phyloP scores from a whole-genome alignment of 1,140 invertebrate genomes.

The Dinothrombium tinctorium region DNA sequence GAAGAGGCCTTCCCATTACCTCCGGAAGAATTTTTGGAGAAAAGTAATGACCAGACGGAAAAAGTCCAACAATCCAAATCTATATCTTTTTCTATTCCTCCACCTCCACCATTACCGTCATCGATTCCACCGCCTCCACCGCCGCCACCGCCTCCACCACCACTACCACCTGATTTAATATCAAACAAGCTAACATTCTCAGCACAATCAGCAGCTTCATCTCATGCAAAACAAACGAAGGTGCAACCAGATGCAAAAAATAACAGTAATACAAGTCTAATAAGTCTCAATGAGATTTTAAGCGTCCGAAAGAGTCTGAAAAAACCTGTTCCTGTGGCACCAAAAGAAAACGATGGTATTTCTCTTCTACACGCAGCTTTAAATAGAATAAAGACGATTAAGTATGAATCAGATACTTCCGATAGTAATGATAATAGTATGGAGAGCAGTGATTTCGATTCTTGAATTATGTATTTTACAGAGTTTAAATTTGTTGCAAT shows the following conservation, averaged over 20 bases:
- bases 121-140: not conserved
- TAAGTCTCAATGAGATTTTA: conserved; percentile 12
- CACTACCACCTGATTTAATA: not conserved
- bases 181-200: not conserved
- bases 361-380: not conserved
- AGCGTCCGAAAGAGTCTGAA: conserved; percentile 7
- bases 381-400: not conserved
- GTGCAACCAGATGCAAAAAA: not conserved
- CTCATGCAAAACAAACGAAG: not conserved
- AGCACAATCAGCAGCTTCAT: not conserved
- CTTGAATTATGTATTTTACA: too few relatives aligned
- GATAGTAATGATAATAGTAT: too few relatives aligned
- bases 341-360: not conserved
- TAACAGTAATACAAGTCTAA: not conserved
- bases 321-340: not conserved
- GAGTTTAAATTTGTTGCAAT: too few relatives aligned
- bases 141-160: not conserved
- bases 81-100: not conserved
- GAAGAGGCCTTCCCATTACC: not conserved
- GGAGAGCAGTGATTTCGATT: too few relatives aligned
- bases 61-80: not conserved
- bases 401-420: not conserved
- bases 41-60: not conserved
- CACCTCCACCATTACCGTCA: conserved; percentile 1
- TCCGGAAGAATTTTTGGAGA: not conserved